These are phyloP conservation scores for Picus viridis DNA, from an alignment of 2,797 vertebrate genomes.

Conservation along the genomic window DNA sequence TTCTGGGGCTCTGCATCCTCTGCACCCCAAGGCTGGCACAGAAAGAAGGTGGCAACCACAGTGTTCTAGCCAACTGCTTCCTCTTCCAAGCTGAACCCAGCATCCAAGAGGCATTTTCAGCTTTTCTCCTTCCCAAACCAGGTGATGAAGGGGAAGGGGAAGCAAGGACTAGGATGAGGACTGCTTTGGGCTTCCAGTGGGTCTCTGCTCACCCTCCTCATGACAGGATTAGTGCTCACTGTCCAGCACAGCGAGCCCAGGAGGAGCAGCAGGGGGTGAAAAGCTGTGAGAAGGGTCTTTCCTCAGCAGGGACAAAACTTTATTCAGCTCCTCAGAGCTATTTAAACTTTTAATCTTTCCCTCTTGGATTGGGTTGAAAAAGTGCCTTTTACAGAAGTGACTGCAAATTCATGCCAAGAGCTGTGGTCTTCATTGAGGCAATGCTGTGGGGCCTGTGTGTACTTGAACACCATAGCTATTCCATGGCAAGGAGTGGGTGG, in stretches of 20 bases:
- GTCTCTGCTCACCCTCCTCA: neutral
- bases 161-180: neutral
- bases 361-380: neutral
- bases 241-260: neutral
- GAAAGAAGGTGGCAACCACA: neutral
- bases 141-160: neutral
- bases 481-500: neutral
- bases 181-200: neutral
- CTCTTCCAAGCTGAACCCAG: neutral
- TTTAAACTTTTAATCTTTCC: neutral
- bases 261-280: neutral
- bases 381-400: neutral
- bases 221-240: neutral
- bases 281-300: neutral
- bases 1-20: neutral
- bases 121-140: neutral
- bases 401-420: neutral
- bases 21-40: neutral
- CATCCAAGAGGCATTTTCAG: neutral
- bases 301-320: neutral
- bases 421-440: neutral
- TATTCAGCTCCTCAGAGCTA: neutral
- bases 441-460: neutral
- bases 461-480: neutral
- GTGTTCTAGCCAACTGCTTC: neutral